Conservation (phyloP, 30 jellyfish, hydroid and myxozoan species). For the Rhopilema esculentum region DNA sequence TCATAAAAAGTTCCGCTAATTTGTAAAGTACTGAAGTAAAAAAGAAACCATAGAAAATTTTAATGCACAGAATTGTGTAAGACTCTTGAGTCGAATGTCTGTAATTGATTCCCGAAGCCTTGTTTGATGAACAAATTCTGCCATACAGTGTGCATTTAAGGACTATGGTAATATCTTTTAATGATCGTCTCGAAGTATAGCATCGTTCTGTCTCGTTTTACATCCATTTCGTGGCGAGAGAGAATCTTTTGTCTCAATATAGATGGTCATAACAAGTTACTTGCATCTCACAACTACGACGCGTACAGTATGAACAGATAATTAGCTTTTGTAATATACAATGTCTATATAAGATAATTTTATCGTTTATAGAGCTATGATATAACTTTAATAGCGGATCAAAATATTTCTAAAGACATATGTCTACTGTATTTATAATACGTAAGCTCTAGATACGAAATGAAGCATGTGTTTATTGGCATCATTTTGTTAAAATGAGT, state of each 20-base stretch:
- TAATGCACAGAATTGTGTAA: too few species aligned
- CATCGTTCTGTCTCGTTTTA: neutral
- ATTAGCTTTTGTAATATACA: slow-evolving; percentile 18
- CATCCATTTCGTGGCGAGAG: neutral
- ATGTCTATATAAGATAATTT: slow-evolving; percentile 7
- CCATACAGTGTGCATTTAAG: too few species aligned
- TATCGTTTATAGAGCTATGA: neutral
- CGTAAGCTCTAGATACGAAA: neutral
- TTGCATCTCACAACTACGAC: neutral
- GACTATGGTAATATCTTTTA: too few species aligned
- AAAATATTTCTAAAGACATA: neutral
- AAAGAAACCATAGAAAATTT: too few species aligned
- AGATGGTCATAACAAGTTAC: neutral
- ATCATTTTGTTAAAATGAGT: neutral
- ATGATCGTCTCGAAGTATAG: neutral
- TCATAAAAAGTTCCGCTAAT: too few species aligned
- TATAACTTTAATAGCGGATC: neutral
- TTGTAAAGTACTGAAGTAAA: too few species aligned
- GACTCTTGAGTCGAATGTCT: too few species aligned
- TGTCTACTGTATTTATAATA: neutral
- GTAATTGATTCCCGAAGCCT: too few species aligned
- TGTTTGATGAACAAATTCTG: too few species aligned
- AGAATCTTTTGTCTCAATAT: neutral
- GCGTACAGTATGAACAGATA: neutral
- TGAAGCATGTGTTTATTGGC: too few species aligned